These are phyloP conservation scores for Nesometra sesokonis DNA, from an alignment of 35 echinoderm and acorn worm species.

Conservation along the genomic window DNA sequence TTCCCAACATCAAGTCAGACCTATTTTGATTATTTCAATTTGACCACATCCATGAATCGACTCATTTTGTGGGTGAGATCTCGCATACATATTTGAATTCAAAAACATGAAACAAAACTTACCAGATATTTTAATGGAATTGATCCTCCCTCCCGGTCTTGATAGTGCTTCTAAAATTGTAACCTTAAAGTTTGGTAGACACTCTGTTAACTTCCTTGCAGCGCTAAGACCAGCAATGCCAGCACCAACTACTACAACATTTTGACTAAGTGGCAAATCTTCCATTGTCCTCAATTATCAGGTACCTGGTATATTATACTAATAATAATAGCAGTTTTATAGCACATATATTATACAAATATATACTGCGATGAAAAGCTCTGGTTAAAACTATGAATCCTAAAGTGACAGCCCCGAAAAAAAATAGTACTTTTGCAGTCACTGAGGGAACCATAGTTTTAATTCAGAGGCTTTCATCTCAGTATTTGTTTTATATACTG, in stretches of 20 bases:
- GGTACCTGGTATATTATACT: no score
- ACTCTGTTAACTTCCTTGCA: conserved; percentile 9
- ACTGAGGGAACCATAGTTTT: no score
- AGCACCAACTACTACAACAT: conserved; percentile 17
- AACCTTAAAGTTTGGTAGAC: neutral
- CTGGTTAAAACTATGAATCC: no score
- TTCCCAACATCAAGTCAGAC: neutral
- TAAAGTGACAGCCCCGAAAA: no score
- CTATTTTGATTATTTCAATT: neutral
- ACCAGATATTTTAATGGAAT: conserved; percentile 16
- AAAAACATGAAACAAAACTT: neutral
- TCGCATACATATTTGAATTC: neutral
- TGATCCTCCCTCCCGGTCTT: conserved; percentile 19
- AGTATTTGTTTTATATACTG: no score
- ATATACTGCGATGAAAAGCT: no score
- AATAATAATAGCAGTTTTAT: no score
- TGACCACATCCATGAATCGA: no score
- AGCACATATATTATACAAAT: no score
- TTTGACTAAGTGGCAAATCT: neutral
- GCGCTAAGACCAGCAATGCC: conserved; percentile 13
- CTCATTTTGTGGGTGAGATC: neutral
- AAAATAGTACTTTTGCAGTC: no score
- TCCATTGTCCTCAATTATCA: no score
- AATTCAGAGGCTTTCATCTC: no score
- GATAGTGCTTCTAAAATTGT: conserved; percentile 16